phyloP scores from a whole-genome alignment of 2,113 vertebrate species.

The Paracanthobrama guichenoti region DNA sequence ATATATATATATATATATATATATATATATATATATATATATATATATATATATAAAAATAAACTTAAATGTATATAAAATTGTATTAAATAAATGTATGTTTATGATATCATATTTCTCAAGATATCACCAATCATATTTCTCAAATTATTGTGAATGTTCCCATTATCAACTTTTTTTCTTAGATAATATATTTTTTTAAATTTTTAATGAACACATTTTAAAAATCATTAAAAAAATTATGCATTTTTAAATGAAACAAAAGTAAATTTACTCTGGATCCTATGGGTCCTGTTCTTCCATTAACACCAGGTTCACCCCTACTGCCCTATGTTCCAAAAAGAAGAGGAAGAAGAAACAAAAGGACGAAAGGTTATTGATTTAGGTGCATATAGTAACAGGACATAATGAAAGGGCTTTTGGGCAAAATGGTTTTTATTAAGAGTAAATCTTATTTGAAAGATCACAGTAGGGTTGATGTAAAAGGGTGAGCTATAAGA shows the following conservation, averaged over 20 bases:
- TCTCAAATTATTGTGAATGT: not conserved
- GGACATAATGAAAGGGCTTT: not conserved
- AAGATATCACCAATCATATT: not conserved
- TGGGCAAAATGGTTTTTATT: not conserved
- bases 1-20: too few species aligned
- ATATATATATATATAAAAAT: too few species aligned
- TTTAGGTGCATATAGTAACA: not conserved
- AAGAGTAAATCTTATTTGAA: too few species aligned
- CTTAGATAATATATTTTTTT: not conserved
- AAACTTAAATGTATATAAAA: too few species aligned
- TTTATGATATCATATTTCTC: too few species aligned
- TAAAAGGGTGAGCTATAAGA: conserved; percentile 12
- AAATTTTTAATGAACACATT: too few species aligned
- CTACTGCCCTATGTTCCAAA: conserved; percentile 70
- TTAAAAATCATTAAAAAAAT: too few species aligned
- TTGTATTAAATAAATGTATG: too few species aligned
- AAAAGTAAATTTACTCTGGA: conserved; percentile 65
- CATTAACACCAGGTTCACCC: conserved; percentile 69
- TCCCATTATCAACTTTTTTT: not conserved
- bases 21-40: too few species aligned
- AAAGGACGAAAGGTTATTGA: not conserved
- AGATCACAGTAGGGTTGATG: not conserved
- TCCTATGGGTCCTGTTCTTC: conserved; percentile 71
- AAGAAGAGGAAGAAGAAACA: not conserved
- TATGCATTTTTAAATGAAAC: not conserved